Evolutionary conservation across 2,888 invertebrate species (phyloP).

Genomic region (Pollenia griseotomentosa): DNA sequence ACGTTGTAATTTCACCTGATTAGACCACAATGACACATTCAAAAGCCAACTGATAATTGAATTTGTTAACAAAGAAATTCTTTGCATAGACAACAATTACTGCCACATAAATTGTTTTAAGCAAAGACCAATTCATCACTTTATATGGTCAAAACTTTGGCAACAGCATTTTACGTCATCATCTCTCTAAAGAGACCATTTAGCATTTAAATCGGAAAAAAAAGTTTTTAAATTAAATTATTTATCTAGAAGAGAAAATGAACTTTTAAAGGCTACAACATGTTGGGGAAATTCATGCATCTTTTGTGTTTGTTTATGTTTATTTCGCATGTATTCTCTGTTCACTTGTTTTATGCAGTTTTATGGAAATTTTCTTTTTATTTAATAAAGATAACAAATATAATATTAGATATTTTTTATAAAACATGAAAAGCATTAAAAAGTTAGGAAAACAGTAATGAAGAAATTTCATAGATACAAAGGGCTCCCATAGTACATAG

Average conservation of each 20-base stretch:
- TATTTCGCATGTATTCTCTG: not conserved
- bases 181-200: too few relatives aligned
- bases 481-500: too few relatives aligned
- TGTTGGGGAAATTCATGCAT: too few relatives aligned
- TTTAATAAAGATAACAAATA: too few relatives aligned
- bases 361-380: not conserved
- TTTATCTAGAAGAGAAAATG: too few relatives aligned
- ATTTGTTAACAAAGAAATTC: not conserved
- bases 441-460: not conserved
- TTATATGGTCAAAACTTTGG: too few relatives aligned
- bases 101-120: too few relatives aligned
- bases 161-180: too few relatives aligned
- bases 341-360: not conserved
- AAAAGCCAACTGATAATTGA: not conserved
- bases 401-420: not conserved
- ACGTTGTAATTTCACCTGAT: conserved; percentile 15
- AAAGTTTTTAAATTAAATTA: too few relatives aligned
- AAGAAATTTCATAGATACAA: not conserved
- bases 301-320: not conserved
- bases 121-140: too few relatives aligned
- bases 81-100: not conserved
- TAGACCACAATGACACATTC: conserved; percentile 23
- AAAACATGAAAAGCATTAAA: conserved; percentile 7
- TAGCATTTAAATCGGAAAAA: too few relatives aligned
- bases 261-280: too few relatives aligned